Evolutionary conservation across 2,888 invertebrate genomes (phyloP).

Genomic region (Apamea anceps): DNA sequence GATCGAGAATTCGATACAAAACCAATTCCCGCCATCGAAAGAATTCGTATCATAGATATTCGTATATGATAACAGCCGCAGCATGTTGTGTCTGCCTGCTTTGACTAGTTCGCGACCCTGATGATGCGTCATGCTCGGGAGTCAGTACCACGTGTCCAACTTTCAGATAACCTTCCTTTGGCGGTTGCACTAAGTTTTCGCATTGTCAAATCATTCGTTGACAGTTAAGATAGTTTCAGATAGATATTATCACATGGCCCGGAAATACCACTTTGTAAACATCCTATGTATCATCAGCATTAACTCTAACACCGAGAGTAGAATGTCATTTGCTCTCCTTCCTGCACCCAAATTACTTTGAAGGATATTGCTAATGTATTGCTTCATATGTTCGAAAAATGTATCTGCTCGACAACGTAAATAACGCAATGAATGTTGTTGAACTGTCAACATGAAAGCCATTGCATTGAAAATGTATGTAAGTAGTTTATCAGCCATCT

Average conservation of each 20-base stretch:
- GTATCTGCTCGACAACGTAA: not conserved
- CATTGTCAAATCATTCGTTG: not conserved
- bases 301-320: not conserved
- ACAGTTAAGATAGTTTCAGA: not conserved
- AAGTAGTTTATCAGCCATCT: too few relatives aligned
- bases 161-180: slow-evolving; percentile 12
- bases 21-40: slow-evolving; percentile 33
- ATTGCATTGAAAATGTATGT: too few relatives aligned
- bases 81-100: slow-evolving; percentile 40
- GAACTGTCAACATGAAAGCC: not conserved
- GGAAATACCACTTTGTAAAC: not conserved
- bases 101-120: slow-evolving; percentile 17
- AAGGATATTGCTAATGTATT: not conserved
- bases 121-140: slow-evolving; percentile 10
- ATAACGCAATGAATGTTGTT: not conserved
- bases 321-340: not conserved
- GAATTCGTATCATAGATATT: not conserved
- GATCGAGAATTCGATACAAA: slow-evolving; percentile 32
- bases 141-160: slow-evolving; percentile 5
- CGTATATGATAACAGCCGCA: slow-evolving; percentile 43
- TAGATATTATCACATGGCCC: not conserved
- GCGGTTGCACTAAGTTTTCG: slow-evolving; percentile 3
- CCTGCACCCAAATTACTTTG: not conserved
- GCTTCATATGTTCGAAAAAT: not conserved
- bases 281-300: not conserved